phyloP scores from a whole-genome alignment of 2,113 vertebrate species.

The Dermatemys mawii region DNA sequence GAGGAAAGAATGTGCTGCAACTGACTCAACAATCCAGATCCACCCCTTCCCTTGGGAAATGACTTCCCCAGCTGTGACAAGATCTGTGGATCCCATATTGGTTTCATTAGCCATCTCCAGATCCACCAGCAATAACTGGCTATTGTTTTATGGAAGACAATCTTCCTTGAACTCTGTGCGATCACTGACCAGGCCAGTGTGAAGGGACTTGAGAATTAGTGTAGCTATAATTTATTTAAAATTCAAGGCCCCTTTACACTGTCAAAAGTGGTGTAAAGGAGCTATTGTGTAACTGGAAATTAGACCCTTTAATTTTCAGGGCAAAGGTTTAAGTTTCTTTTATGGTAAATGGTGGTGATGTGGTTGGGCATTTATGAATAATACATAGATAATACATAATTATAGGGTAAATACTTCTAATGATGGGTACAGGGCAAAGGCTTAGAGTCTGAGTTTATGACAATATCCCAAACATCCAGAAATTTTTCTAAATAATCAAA shows the following conservation, averaged over 20 bases:
- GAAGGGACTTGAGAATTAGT: constrained; percentile 26
- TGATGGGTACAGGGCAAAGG: constrained; percentile 44
- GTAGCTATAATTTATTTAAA: constrained; percentile 16
- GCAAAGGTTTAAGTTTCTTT: constrained; percentile 60
- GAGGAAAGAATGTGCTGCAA: neutral
- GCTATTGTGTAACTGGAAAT: neutral
- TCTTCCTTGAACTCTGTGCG: neutral
- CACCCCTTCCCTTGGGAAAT: neutral
- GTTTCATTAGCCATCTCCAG: neutral
- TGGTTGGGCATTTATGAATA: constrained; percentile 57
- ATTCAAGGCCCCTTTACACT: constrained; percentile 58
- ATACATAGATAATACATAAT: constrained; percentile 66
- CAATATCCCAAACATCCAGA: neutral
- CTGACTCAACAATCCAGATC: neutral
- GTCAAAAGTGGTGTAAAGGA: constrained; percentile 13
- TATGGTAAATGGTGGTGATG: constrained; percentile 44
- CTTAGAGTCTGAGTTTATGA: constrained; percentile 14
- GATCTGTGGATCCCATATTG: neutral
- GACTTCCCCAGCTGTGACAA: neutral
- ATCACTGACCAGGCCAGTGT: neutral
- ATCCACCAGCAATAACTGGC: neutral
- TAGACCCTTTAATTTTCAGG: constrained; percentile 52
- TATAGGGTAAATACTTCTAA: constrained; percentile 52
- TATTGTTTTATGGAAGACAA: neutral
- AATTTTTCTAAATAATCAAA: neutral